These are phyloP conservation scores for Aegotheles bennettii DNA, from an alignment of 2,113 vertebrate genomes.

Conservation along the genomic window DNA sequence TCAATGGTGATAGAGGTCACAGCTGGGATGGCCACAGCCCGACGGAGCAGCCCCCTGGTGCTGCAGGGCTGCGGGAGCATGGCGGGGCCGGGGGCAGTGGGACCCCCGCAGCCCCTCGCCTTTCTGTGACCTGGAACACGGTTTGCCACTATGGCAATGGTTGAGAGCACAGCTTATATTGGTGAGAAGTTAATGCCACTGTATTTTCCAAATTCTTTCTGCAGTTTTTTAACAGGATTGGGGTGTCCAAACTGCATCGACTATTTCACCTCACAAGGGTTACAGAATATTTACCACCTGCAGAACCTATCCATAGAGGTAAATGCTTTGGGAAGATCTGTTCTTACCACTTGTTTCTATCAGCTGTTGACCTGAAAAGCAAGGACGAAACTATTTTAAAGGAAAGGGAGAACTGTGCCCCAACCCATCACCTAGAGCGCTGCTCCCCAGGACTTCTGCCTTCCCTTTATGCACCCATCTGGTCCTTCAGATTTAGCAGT, in stretches of 20 bases:
- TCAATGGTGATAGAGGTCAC: not conserved
- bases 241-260: conserved; percentile 99
- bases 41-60: not conserved
- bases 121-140: fast-evolving
- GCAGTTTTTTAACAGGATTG: conserved; percentile 96
- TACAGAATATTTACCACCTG: conserved; percentile 96
- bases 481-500: not conserved
- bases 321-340: conserved; percentile 59
- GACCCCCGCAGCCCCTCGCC: not conserved
- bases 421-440: fast-evolving
- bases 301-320: conserved; percentile 98
- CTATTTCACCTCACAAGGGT: conserved; percentile 95
- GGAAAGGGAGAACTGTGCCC: not conserved
- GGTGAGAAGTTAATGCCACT: not conserved
- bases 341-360: conserved; percentile 10
- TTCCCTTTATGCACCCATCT: not conserved
- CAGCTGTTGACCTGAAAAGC: not conserved
- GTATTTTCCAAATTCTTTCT: conserved; percentile 73
- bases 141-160: not conserved
- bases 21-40: not conserved
- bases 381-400: not conserved
- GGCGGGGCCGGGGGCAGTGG: not conserved
- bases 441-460: not conserved
- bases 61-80: no score
- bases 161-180: not conserved